Conservation (phyloP, 2,888 invertebrate species). For the Allygus modestus region DNA sequence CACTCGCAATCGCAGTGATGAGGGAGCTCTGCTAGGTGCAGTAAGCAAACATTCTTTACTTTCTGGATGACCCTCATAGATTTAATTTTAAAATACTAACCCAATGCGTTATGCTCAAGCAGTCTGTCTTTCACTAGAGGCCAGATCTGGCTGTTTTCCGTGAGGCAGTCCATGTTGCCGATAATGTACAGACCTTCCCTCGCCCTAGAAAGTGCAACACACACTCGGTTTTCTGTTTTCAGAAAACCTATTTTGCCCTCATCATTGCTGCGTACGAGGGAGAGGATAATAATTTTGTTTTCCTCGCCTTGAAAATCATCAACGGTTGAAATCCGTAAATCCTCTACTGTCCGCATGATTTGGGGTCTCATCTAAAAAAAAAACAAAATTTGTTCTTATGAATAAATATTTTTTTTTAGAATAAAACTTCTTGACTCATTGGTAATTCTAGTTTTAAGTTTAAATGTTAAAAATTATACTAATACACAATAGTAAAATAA, state of each 20-base stretch:
- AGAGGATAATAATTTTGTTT: constrained; percentile 86
- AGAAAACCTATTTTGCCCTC: constrained; percentile 84
- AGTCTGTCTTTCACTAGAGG: constrained; percentile 77
- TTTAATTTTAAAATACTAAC: constrained; percentile 70
- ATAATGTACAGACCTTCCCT: constrained; percentile 83
- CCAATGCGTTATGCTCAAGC: constrained; percentile 76
- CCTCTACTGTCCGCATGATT: neutral
- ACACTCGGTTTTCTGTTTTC: constrained; percentile 83
- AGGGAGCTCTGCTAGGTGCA: too few species aligned
- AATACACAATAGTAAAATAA: too few species aligned
- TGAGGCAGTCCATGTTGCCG: constrained; percentile 82
- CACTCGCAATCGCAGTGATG: too few species aligned
- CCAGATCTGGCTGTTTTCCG: constrained; percentile 79
- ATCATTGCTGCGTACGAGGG: constrained; percentile 86
- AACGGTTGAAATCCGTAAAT: constrained; percentile 81
- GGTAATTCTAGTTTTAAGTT: too few species aligned
- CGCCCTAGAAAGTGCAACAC: constrained; percentile 88
- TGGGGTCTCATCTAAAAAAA: neutral
- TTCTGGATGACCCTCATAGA: too few species aligned
- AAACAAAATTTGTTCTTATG: too few species aligned
- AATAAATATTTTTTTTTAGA: too few species aligned
- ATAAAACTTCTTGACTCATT: too few species aligned
- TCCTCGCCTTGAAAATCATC: constrained; percentile 92
- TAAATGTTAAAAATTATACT: too few species aligned
- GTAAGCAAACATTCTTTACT: too few species aligned